Percentiles rank a stretch among this genome's conserved stretches.
These are phyloP conservation scores for Heterodera carotae DNA, from an alignment of 1,140 invertebrate genomes.

Conservation along the genomic window DNA sequence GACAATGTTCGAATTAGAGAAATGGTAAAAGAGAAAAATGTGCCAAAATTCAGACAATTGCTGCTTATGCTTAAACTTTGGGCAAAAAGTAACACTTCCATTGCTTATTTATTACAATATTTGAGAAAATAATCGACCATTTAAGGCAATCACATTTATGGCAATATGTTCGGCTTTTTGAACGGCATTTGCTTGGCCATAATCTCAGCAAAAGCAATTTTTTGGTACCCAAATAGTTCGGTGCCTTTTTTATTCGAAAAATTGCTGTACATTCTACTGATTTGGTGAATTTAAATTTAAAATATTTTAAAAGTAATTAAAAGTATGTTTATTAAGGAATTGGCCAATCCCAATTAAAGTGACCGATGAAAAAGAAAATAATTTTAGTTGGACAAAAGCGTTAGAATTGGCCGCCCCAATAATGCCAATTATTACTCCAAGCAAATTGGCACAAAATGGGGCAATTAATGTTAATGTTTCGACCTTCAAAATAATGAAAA, in stretches of 20 bases:
- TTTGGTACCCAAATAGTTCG: constrained; percentile 9
- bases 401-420: not conserved
- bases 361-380: not conserved
- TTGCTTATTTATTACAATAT: not conserved
- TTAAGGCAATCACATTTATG: constrained; percentile 14
- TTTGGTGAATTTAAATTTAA: not conserved
- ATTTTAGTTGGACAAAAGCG: not conserved
- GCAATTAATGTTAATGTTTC: not conserved
- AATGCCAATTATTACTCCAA: not conserved
- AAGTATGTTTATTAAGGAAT: not conserved
- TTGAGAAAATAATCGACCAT: not conserved
- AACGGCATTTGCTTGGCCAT: constrained; percentile 7
- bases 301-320: not conserved
- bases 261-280: not conserved
- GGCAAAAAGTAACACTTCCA: not conserved
- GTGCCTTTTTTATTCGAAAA: constrained; percentile 24
- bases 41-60: not conserved
- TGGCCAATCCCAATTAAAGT: constrained; percentile 7
- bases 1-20: not conserved
- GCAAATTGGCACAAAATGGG: not conserved
- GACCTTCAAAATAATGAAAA: not conserved
- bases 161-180: constrained; percentile 5
- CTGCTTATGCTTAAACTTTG: not conserved
- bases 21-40: not conserved
- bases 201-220: constrained; percentile 11